Percentiles rank a stretch among this genome's conserved stretches.
phyloP scores from a whole-genome alignment of 2,888 invertebrate species.

The Cosmia trapezina region DNA sequence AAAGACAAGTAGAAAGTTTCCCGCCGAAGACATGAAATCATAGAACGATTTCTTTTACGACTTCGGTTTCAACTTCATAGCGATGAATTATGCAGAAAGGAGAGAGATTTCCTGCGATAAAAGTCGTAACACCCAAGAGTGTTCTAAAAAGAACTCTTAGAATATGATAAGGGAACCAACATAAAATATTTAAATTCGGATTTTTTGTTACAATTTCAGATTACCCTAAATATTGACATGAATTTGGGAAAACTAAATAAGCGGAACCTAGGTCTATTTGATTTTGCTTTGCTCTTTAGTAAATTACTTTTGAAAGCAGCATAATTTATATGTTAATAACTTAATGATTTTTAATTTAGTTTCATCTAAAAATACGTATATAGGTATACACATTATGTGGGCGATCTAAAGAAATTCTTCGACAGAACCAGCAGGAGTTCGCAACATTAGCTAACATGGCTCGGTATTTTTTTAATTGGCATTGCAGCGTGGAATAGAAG shows the following conservation, averaged over 20 bases:
- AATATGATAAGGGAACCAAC: slow-evolving; percentile 77
- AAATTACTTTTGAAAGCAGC: not conserved
- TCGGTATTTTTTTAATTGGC: slow-evolving; percentile 70
- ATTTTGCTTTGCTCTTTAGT: not conserved
- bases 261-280: not conserved
- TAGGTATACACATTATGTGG: not conserved
- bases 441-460: slow-evolving; percentile 42
- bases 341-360: not conserved
- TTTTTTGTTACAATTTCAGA: slow-evolving; percentile 51
- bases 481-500: slow-evolving; percentile 71
- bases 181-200: slow-evolving; percentile 67
- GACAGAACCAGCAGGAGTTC: slow-evolving; percentile 30
- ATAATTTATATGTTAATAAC: too few relatives aligned
- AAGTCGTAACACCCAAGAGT: slow-evolving; percentile 89
- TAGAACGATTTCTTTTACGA: slow-evolving; percentile 91
- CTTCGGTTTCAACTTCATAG: slow-evolving; percentile 90
- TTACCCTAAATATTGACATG: slow-evolving; percentile 44
- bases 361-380: not conserved
- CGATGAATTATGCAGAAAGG: slow-evolving; percentile 90
- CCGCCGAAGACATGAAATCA: slow-evolving; percentile 89
- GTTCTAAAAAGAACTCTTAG: slow-evolving; percentile 86
- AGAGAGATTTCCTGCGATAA: slow-evolving; percentile 89
- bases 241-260: slow-evolving; percentile 27
- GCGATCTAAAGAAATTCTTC: slow-evolving; percentile 35
- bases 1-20: slow-evolving; percentile 87